Conservation (phyloP, 2,113 vertebrate genomes). For the Apteryx owenii region DNA sequence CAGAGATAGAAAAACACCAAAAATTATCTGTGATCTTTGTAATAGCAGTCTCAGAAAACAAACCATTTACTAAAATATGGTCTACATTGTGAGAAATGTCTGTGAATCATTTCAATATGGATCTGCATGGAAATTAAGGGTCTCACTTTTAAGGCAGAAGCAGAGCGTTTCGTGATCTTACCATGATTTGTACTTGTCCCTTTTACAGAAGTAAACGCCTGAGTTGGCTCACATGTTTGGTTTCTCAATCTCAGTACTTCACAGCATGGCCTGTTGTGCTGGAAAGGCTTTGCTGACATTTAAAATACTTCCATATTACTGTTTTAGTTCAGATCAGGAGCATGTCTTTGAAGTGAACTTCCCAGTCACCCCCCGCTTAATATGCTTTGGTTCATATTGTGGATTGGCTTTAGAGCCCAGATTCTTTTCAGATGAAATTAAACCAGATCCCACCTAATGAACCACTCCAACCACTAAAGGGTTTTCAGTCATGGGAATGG, state of each 20-base stretch:
- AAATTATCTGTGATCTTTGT: background rate
- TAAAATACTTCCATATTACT: background rate
- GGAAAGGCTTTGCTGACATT: background rate
- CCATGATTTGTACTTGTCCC: background rate
- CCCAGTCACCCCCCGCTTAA: background rate
- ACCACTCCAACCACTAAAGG: background rate
- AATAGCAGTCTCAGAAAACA: background rate
- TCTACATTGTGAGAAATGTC: background rate
- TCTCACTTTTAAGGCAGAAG: background rate
- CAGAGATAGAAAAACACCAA: background rate
- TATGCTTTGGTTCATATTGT: background rate
- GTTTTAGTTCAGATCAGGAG: background rate
- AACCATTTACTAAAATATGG: background rate
- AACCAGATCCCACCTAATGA: background rate
- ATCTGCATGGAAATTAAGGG: background rate
- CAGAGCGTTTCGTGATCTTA: background rate
- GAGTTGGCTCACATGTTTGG: accelerated
- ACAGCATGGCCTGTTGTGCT: background rate
- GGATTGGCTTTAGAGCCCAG: background rate
- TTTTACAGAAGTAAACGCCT: background rate
- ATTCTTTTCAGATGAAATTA: background rate
- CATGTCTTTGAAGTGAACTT: background rate
- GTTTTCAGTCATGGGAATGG: background rate
- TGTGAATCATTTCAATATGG: background rate
- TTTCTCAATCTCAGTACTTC: background rate